A percentile compares a stretch with the other conserved stretches of the same genome.
These are phyloP conservation scores for Dysidea cf. avara DNA, from an alignment of 37 sponge, comb jelly and placozoan genomes.

Conservation along the genomic window DNA sequence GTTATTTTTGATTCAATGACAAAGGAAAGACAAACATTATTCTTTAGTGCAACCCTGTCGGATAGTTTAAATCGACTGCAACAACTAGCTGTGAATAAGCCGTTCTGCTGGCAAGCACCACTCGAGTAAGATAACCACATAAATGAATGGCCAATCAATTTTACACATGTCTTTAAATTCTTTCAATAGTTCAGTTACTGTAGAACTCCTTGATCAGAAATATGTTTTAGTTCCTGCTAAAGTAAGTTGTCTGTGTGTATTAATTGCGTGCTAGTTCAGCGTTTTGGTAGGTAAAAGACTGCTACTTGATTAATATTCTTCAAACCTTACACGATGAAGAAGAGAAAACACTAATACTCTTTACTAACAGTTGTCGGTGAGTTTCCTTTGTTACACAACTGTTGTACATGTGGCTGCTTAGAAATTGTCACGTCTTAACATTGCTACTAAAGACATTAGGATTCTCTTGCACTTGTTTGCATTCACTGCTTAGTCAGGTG, in stretches of 20 bases:
- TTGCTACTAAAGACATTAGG: constrained; percentile 65
- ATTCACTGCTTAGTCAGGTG: constrained; percentile 87
- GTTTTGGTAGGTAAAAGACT: constrained; percentile 72
- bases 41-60: constrained; percentile 97
- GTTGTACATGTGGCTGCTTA: constrained; percentile 10
- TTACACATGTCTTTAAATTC: not conserved
- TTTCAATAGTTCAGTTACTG: constrained; percentile 68
- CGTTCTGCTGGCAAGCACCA: constrained; percentile 78
- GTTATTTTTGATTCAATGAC: constrained; percentile 81
- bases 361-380: constrained; percentile 88
- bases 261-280: no score
- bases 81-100: constrained; percentile 49
- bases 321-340: constrained; percentile 51
- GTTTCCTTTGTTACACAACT: constrained; percentile 3
- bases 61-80: constrained; percentile 72
- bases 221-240: constrained; percentile 85
- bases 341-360: constrained; percentile 69
- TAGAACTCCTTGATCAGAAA: constrained; percentile 76
- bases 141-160: not conserved
- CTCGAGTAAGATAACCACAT: constrained; percentile 32
- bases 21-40: constrained; percentile 86
- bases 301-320: constrained; percentile 72
- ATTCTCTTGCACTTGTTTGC: constrained; percentile 83
- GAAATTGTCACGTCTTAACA: constrained; percentile 82
- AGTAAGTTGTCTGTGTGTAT: constrained; percentile 37